Base-by-base conservation (phyloP, 1,140 invertebrate genomes). In the Acromyrmex heyeri region DNA sequence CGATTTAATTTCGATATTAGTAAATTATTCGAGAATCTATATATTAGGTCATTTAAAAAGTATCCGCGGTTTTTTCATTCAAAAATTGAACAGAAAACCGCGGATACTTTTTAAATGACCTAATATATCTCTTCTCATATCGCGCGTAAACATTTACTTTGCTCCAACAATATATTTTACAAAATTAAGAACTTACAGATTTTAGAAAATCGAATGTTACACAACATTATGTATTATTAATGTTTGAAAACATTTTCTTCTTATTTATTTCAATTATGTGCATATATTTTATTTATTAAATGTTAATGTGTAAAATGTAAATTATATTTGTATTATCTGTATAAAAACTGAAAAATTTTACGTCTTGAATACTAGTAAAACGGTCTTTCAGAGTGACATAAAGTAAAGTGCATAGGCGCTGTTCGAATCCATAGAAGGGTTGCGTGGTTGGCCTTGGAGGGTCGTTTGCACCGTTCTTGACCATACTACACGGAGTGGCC, bases 401-500 rank as follows among this genome's bases (percentile, higher is more conserved):
- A 86, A 85, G 79, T 90, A 92, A 93, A 93, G 65, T 65, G 59
- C 76, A 82, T 65, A 78, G 72, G 34, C 77, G 27, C 50, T 44
- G 53, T 12, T 50, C 57, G n/a, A 21, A 79, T n/a, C 48, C 30
- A 6, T 90, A 89, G 87, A 94, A 94, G 93, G 93, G 93, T 94
- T 94, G 92, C 85, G 90, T 89, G 85, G 89, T 92, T 94, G 92
- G 91, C 93, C 93, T 94, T 94, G 94, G 90, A 91, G 90, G 90
- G 92, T 93, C 91, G 93, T 93, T 94, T 93, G 91, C 93, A 92
- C 92, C 86, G 85, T 86, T 88, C 87, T 88, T 83, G 88, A 85
- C 90, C 87, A 70, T 90, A 62, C 69, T 38, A 64, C 59, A 64
- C 73, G 65, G 62, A 88, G 48, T 38, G 69, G 79, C 53, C 65